Evolutionary conservation across 2,797 vertebrate genomes (phyloP), one percentile per base, ranked within the genome.

Genomic region (Sandelia bainsii): DNA sequence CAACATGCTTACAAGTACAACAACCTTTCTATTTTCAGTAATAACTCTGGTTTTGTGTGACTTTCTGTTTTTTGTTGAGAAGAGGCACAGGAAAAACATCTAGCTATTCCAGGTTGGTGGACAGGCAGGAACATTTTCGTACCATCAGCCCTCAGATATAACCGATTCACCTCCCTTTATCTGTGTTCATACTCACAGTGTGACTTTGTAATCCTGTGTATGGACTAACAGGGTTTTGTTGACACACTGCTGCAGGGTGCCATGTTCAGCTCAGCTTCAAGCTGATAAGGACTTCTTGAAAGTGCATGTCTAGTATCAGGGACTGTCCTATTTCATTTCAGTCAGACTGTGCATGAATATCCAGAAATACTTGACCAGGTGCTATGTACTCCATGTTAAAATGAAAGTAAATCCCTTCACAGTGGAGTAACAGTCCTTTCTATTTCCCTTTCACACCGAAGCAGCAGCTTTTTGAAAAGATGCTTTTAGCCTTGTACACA

Each of bases 141-240:
- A 60, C 1, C 4, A 0, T 59, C 59, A 45, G 50, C 19, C 62
- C 27, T 61, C 54, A 46, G 23, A 44, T 56, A 50, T 25, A 44
- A 2, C 25, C 79, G 75, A 72, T 81, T 64, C 81, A 56, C 48
- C 64, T 73, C 46, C 64, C 13, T 66, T 79, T 77, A 77, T 81
- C 75, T 61, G 57, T 11, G 29, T 3, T 59, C 49, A 23, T 39
- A 22, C 27, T 53, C 54, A 10, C 75, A 13, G 39, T 2, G 39
- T 14, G 17, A 39, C 14, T 17, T 5, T 65, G 46, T 88, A 71
- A 83, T 86, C 63, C 75, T 46, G 25, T 20, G 13, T 49, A 12
- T 46, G 42, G 16, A 57, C 54, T 32, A 54, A 74, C 32, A 46
- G 74, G 65, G 40, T 50, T 72, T 46, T 80, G 75, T 60, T 58